phyloP scores from a whole-genome alignment of 2,888 invertebrate species.

The Hypena proboscidalis region DNA sequence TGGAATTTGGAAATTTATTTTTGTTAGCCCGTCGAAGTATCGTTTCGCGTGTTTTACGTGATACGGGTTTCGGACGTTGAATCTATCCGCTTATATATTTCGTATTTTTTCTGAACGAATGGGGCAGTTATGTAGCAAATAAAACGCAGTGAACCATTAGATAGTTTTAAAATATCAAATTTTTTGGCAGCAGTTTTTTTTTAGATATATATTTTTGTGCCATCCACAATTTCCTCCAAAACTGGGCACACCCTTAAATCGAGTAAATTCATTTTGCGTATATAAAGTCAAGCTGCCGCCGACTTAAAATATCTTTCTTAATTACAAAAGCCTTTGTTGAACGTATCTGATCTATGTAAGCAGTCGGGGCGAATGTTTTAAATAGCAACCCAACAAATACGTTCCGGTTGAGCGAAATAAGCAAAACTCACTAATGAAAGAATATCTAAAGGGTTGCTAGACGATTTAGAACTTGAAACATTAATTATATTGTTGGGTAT shows the following conservation, averaged over 20 bases:
- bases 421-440: conserved; percentile 78
- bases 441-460: conserved; percentile 64
- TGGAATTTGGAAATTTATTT: conserved; percentile 78
- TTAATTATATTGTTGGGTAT: no score
- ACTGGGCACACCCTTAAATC: conserved; percentile 76
- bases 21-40: conserved; percentile 71
- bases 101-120: conserved; percentile 25
- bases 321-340: conserved; percentile 85
- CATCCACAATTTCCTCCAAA: conserved; percentile 53
- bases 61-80: conserved; percentile 54
- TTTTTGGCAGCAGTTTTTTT: not conserved
- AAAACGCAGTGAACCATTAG: conserved; percentile 10
- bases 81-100: conserved; percentile 26
- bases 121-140: conserved; percentile 12
- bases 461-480: conserved; percentile 13
- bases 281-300: conserved; percentile 82
- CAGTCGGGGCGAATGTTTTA: conserved; percentile 83
- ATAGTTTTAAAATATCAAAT: conserved; percentile 11
- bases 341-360: conserved; percentile 85
- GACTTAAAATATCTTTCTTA: conserved; percentile 85
- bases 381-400: conserved; percentile 83
- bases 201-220: conserved; percentile 8
- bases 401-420: conserved; percentile 79
- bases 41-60: conserved; percentile 70
- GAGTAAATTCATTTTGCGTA: conserved; percentile 82